These are phyloP conservation scores for Mormyrus lacerda DNA, from an alignment of 2,113 vertebrate genomes.

Conservation along the genomic window DNA sequence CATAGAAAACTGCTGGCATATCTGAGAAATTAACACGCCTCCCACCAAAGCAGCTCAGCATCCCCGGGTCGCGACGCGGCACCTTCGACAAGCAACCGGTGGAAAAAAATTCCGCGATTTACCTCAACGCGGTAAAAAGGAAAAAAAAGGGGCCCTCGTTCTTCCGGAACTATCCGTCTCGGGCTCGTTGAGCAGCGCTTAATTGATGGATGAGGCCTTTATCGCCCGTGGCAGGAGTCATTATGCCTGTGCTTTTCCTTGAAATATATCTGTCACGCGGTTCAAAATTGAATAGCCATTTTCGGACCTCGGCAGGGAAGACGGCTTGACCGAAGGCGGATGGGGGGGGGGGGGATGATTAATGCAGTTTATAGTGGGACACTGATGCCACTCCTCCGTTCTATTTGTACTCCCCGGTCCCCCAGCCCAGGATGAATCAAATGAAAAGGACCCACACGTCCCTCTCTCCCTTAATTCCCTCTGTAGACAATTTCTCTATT, in stretches of 20 bases:
- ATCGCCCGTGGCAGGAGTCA: conserved; percentile 76
- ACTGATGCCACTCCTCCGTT: conserved; percentile 53
- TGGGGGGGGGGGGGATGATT: conserved; percentile 69
- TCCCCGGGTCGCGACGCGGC: background rate
- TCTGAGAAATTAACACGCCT: background rate
- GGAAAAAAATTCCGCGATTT: background rate
- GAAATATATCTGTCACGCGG: conserved; percentile 73
- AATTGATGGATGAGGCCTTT: conserved; percentile 87
- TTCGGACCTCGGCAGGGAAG: conserved; percentile 55
- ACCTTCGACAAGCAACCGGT: background rate
- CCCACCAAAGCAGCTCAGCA: background rate
- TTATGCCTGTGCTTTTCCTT: conserved; percentile 80
- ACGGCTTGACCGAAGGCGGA: conserved; percentile 60
- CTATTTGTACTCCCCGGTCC: conserved; percentile 68
- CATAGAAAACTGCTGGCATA: background rate
- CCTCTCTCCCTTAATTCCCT: conserved; percentile 62
- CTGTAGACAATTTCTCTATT: conserved; percentile 76
- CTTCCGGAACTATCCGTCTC: conserved; percentile 63
- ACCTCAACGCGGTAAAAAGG: background rate
- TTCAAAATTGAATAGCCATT: conserved; percentile 68
- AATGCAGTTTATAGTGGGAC: conserved; percentile 73
- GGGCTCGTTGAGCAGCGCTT: conserved; percentile 66
- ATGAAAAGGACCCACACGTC: conserved; percentile 75
- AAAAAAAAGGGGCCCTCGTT: conserved; percentile 31
- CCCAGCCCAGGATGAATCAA: conserved; percentile 68